Evolutionary conservation across 2,113 vertebrate species (phyloP), one percentile per base, ranked within the genome.

Genomic region (Passerina amoena): DNA sequence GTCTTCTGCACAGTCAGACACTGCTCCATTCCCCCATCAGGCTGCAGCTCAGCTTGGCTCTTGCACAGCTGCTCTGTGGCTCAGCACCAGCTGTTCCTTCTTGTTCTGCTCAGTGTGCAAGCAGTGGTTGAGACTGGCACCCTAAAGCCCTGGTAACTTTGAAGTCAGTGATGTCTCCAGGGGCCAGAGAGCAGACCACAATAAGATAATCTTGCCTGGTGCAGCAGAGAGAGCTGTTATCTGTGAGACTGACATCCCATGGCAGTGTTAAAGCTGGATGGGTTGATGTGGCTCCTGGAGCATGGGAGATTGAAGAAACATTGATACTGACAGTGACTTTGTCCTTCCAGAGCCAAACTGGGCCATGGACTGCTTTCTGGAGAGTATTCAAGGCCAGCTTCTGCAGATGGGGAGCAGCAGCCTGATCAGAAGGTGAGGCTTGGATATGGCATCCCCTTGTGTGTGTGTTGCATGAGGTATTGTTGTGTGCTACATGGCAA

Each of bases 281-380:
- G 22, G 15, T 64, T 71, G 47, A 45, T 75, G 23, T 38, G 51
- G 16, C 25, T 84, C 5, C 68, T 54, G 9, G 60, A 66, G 35
- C 12, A 20, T 7, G n/a, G 37, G 56, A 42, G 68, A 13, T 22
- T 57, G 64, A 54, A 33, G 54, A 66, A 86, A 25, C 16, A 64
- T 65, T 57, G 24, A 33, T 71, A 28, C 50, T 94, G 54, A 95
- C 21, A 40, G 20, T 11, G 69, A 53, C n/a, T 71, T 59, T 51
- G 10, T 96, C 51, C 28, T 95, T 54, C 4, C 97, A 99, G 99
- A 98, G 99, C 99, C 93, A 99, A 99, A 96, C 97, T 99, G 54
- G 99, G 99, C 57, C 98, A 99, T 10, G 99, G 99, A 40, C 97
- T 99, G 80, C 97, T 99, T 92, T 99, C 99, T n/a, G 99, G 99